Conservation (phyloP, 2,888 invertebrate species). For the Caenorhabditis parvicauda region DNA sequence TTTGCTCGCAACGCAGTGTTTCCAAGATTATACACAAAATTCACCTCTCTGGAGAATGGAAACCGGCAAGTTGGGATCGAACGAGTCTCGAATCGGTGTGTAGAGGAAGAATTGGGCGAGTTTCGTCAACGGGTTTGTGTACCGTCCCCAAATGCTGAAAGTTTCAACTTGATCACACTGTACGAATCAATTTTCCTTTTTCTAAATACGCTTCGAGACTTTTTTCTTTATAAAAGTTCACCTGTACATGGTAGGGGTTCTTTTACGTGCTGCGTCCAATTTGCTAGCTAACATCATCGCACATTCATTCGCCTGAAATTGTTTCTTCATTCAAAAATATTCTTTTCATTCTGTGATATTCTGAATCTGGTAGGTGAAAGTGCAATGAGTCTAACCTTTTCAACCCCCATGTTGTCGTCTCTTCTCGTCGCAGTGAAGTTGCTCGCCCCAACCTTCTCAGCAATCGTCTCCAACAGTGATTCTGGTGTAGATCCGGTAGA, state of each 20-base stretch:
- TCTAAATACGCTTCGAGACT: not conserved
- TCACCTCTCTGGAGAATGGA: conserved; percentile 22
- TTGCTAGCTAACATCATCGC: conserved; percentile 13
- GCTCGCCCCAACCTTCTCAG: conserved; percentile 29
- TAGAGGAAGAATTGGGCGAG: conserved; percentile 35
- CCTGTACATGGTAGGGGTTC: conserved; percentile 25
- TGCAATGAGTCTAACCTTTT: too few relatives aligned
- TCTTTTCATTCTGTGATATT: too few relatives aligned
- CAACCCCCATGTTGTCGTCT: conserved; percentile 10
- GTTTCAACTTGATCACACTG: too few relatives aligned
- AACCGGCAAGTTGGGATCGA: conserved; percentile 21
- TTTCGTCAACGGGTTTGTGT: conserved; percentile 25
- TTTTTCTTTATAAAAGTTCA: not conserved
- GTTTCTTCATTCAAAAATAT: conserved; percentile 11
- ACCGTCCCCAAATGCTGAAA: conserved; percentile 27
- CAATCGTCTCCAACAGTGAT: conserved; percentile 36
- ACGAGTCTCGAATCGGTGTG: conserved; percentile 28
- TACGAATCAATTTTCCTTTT: not conserved
- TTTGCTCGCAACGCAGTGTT: not conserved
- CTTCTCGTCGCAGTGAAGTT: conserved; percentile 6
- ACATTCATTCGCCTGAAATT: conserved; percentile 22
- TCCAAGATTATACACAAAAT: not conserved
- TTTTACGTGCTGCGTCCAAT: conserved; percentile 29
- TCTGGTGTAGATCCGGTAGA: conserved; percentile 45
- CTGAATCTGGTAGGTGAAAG: too few relatives aligned